A percentile compares a stretch with the other conserved stretches of the same genome.
phyloP scores from a whole-genome alignment of 2,888 invertebrate species.

The Meteorus cinctellus region DNA sequence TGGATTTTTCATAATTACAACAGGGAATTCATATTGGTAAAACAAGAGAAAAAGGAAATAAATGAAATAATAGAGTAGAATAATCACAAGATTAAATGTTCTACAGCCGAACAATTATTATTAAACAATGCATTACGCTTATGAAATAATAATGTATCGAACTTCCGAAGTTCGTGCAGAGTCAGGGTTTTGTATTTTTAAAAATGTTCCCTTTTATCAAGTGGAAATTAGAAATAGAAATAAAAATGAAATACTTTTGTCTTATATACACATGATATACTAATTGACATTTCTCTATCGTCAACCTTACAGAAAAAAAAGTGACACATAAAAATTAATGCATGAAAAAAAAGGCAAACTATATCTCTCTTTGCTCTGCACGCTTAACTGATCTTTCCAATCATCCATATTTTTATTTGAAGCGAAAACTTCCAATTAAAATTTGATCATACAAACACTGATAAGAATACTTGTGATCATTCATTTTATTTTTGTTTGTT shows the following conservation, averaged over 20 bases:
- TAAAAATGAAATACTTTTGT: not conserved
- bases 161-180: not conserved
- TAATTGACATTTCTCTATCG: not conserved
- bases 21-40: not conserved
- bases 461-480: not conserved
- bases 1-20: slow-evolving; percentile 19
- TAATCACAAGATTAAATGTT: slow-evolving; percentile 5
- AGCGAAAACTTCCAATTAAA: not conserved
- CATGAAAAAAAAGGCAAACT: not conserved
- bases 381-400: not conserved
- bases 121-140: slow-evolving; percentile 26
- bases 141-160: slow-evolving; percentile 5
- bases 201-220: not conserved
- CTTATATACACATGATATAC: not conserved
- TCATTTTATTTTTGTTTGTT: not conserved
- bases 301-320: not conserved
- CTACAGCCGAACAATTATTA: slow-evolving; percentile 16
- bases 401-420: not conserved
- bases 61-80: slow-evolving; percentile 12
- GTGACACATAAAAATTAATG: not conserved
- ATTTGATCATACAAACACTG: not conserved
- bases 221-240: not conserved
- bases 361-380: not conserved
- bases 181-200: slow-evolving; percentile 15
- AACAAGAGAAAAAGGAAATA: not conserved